Evolutionary conservation across 2,797 vertebrate genomes (phyloP).

Genomic region (Lateolabrax maculatus): DNA sequence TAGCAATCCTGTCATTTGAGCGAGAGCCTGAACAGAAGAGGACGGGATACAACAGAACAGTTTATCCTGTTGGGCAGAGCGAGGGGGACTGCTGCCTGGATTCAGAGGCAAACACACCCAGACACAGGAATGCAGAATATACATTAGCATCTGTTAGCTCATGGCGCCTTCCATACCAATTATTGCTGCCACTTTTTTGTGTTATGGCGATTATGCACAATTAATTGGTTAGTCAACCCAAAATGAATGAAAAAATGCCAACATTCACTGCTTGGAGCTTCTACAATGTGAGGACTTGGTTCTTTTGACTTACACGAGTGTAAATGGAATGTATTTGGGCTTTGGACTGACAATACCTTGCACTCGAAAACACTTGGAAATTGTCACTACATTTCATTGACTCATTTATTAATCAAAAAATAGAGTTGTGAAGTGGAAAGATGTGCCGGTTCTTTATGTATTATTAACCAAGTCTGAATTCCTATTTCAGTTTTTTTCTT

Average conservation of each 20-base stretch:
- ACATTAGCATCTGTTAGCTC: not conserved
- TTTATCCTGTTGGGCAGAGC: constrained; percentile 59
- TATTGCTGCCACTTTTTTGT: too few relatives aligned
- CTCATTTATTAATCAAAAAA: too few relatives aligned
- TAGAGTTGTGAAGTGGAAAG: too few relatives aligned
- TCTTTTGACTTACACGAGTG: not conserved
- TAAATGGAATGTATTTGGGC: too few relatives aligned
- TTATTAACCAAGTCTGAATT: too few relatives aligned
- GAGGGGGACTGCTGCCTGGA: constrained; percentile 33
- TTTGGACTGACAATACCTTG: too few relatives aligned
- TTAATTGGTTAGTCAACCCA: not conserved
- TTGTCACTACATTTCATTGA: too few relatives aligned
- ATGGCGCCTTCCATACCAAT: not conserved
- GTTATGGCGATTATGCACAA: too few relatives aligned
- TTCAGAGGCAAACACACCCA: constrained; percentile 24
- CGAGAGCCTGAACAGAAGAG: constrained; percentile 50
- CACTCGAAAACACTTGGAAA: too few relatives aligned
- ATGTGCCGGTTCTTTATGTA: too few relatives aligned
- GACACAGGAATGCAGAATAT: not conserved
- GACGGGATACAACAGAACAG: constrained; percentile 36
- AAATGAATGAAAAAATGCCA: not conserved
- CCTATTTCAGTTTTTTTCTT: not conserved
- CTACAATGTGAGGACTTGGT: not conserved
- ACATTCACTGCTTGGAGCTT: not conserved
- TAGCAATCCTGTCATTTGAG: constrained; percentile 66